Percentiles rank a stretch among this genome's conserved stretches.
These are phyloP conservation scores for Amphipoea lucens DNA, from an alignment of 2,888 invertebrate species.

Conservation along the genomic window DNA sequence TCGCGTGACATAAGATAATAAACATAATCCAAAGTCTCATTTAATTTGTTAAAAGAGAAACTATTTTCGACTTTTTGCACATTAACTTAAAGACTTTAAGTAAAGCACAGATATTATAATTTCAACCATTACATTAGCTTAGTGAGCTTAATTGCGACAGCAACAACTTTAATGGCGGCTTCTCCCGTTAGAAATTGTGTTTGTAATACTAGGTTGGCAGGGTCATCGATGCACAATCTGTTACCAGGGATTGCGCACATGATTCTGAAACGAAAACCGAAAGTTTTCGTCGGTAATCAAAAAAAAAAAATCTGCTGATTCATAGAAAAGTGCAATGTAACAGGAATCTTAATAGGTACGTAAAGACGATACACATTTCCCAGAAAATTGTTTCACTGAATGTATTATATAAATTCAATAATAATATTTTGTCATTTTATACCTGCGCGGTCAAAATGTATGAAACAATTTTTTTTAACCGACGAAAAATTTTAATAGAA, in stretches of 20 bases:
- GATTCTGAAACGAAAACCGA: too few species aligned
- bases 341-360: too few species aligned
- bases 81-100: constrained; percentile 29
- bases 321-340: not conserved
- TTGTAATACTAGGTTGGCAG: constrained; percentile 2
- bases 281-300: too few species aligned
- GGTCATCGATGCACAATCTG: not conserved
- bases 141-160: constrained; percentile 23
- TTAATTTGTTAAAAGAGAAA: constrained; percentile 7
- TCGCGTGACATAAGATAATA: constrained; percentile 26
- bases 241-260: too few species aligned
- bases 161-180: constrained; percentile 25
- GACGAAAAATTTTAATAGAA: too few species aligned
- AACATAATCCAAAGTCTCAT: not conserved
- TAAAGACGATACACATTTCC: too few species aligned
- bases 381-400: too few species aligned
- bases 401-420: too few species aligned
- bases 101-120: constrained; percentile 15
- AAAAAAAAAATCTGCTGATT: not conserved
- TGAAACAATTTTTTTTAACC: too few species aligned
- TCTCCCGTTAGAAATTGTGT: constrained; percentile 23
- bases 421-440: too few species aligned
- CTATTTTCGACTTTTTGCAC: constrained; percentile 8
- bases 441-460: too few species aligned
- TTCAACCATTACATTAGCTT: constrained; percentile 21